These are phyloP conservation scores for Epirrhoe tristata DNA, from an alignment of 2,888 invertebrate genomes.

Conservation along the genomic window DNA sequence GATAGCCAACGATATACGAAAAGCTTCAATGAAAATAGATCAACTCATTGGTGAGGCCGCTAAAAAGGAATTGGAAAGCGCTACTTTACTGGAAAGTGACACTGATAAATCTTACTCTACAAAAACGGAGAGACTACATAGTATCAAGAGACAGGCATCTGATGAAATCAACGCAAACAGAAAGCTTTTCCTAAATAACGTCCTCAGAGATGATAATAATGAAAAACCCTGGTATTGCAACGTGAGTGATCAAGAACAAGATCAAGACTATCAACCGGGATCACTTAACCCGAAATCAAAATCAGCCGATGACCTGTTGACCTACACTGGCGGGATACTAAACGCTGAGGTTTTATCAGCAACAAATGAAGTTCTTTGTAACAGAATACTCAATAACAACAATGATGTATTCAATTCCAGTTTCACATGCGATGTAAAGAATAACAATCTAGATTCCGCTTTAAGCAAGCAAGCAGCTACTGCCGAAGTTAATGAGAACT, in stretches of 20 bases:
- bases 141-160: constrained; percentile 80
- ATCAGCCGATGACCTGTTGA: constrained; percentile 71
- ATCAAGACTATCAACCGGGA: constrained; percentile 70
- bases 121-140: constrained; percentile 85
- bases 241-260: constrained; percentile 81
- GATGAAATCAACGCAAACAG: constrained; percentile 81
- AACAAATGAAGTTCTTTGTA: constrained; percentile 78
- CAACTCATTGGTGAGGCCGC: constrained; percentile 78
- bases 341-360: constrained; percentile 72
- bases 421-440: constrained; percentile 61
- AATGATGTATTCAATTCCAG: constrained; percentile 63
- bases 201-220: constrained; percentile 71
- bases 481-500: constrained; percentile 88
- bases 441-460: constrained; percentile 67
- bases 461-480: constrained; percentile 60
- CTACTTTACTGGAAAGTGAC: constrained; percentile 58
- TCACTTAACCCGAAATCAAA: constrained; percentile 69
- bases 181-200: constrained; percentile 75
- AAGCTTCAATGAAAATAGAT: constrained; percentile 85
- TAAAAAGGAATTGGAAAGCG: constrained; percentile 67
- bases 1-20: constrained; percentile 84
- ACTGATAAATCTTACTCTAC: constrained; percentile 82
- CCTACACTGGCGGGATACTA: constrained; percentile 63
- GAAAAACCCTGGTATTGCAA: constrained; percentile 84
- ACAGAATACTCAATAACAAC: constrained; percentile 64